These are phyloP conservation scores for Maniola hyperantus DNA, from an alignment of 2,888 invertebrate species.

Conservation along the genomic window DNA sequence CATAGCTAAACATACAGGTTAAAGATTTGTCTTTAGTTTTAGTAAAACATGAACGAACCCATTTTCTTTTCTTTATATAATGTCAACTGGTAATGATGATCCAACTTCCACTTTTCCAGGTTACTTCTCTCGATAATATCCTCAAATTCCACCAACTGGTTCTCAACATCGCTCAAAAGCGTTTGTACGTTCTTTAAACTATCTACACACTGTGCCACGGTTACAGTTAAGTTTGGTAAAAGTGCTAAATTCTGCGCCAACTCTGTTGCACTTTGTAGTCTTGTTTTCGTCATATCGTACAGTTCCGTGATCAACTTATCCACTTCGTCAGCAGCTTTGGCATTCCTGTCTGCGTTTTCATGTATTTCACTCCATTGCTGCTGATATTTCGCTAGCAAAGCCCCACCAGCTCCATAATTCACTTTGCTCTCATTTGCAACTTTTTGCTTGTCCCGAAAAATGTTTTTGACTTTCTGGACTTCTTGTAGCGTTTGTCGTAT, in stretches of 20 bases:
- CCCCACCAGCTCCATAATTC: slow-evolving; percentile 85
- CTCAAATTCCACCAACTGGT: slow-evolving; percentile 84
- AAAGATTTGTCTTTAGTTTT: background rate
- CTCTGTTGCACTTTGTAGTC: slow-evolving; percentile 64
- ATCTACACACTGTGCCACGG: slow-evolving; percentile 77
- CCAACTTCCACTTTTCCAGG: slow-evolving; percentile 86
- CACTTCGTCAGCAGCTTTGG: slow-evolving; percentile 81
- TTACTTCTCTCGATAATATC: slow-evolving; percentile 87
- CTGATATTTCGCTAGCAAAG: slow-evolving; percentile 87
- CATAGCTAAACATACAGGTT: background rate
- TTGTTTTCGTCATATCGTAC: slow-evolving; percentile 58
- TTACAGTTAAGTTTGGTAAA: slow-evolving; percentile 66
- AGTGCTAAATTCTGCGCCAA: slow-evolving; percentile 62
- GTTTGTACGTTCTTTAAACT: slow-evolving; percentile 80
- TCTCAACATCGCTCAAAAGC: slow-evolving; percentile 85
- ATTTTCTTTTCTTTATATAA: slow-evolving; percentile 88
- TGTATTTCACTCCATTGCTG: slow-evolving; percentile 88
- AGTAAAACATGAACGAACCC: slow-evolving; percentile 66
- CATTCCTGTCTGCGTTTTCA: slow-evolving; percentile 86
- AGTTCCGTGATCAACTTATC: slow-evolving; percentile 70
- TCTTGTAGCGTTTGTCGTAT: slow-evolving; percentile 71
- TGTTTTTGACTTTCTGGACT: slow-evolving; percentile 71
- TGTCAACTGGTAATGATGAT: slow-evolving; percentile 87
- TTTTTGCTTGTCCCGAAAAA: slow-evolving; percentile 72
- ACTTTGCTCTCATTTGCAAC: slow-evolving; percentile 62